Evolutionary conservation across 2,797 vertebrate species (phyloP).

Genomic region (Meriones psammophilus): DNA sequence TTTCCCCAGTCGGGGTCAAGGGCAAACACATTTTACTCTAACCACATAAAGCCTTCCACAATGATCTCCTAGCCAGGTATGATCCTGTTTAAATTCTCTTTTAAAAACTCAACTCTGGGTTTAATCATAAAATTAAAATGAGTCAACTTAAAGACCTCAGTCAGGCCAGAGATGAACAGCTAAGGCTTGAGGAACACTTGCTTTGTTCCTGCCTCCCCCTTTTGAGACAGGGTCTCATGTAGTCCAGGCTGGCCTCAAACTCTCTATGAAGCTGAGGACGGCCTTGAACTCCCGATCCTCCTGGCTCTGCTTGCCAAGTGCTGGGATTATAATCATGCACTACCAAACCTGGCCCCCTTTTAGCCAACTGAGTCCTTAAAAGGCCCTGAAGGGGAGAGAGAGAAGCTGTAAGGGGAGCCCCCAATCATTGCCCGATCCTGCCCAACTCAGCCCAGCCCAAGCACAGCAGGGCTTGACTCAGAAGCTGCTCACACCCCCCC

Average conservation of each 20-base stretch:
- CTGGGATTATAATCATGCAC: background rate
- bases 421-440: background rate
- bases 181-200: constrained; percentile 12
- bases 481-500: constrained; percentile 45
- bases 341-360: background rate
- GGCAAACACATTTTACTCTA: background rate
- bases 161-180: background rate
- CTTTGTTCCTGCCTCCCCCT: background rate
- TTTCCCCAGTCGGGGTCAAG: background rate
- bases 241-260: background rate
- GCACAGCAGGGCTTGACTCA: background rate
- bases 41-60: background rate
- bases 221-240: background rate
- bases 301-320: background rate
- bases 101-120: constrained; percentile 32
- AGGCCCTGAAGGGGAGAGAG: constrained; percentile 74
- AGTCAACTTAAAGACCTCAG: background rate
- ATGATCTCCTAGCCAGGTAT: background rate
- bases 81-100: background rate
- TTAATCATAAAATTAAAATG: background rate
- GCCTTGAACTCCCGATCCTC: background rate
- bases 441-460: background rate
- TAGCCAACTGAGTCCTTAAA: background rate
- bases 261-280: background rate
- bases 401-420: constrained; percentile 54